A percentile compares a stretch with the other conserved stretches of the same genome.
Evolutionary conservation across 2,113 vertebrate species (phyloP).

Genomic region (Oryzias woworae): DNA sequence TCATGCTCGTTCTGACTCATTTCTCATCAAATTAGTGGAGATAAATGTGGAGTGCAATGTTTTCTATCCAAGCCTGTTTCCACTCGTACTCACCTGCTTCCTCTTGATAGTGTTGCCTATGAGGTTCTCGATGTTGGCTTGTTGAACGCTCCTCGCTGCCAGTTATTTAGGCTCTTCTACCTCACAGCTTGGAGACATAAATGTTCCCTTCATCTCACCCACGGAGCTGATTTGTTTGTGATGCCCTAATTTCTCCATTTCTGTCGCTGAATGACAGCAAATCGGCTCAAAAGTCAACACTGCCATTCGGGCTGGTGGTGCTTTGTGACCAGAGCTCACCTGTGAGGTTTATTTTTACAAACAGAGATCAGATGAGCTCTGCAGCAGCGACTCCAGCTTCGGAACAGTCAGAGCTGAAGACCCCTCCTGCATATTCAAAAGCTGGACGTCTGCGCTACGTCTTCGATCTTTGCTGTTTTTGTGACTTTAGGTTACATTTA

Average conservation of each 20-base stretch:
- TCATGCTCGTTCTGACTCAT: slow-evolving; percentile 51
- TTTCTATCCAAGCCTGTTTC: slow-evolving; percentile 37
- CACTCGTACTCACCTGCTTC: slow-evolving; percentile 62
- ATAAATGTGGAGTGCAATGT: slow-evolving; percentile 37
- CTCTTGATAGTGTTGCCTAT: slow-evolving; percentile 50
- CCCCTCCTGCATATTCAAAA: too few relatives aligned
- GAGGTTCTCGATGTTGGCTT: slow-evolving; percentile 49
- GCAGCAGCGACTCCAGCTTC: too few relatives aligned
- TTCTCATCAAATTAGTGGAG: slow-evolving; percentile 31
- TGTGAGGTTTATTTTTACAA: too few relatives aligned
- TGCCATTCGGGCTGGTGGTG: slow-evolving; percentile 39
- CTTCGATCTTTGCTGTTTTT: too few relatives aligned
- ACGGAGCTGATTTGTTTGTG: slow-evolving; percentile 23
- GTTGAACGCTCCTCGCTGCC: slow-evolving; percentile 44
- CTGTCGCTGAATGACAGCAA: slow-evolving; percentile 37
- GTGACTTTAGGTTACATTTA: too few relatives aligned
- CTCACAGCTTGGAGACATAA: slow-evolving; percentile 32
- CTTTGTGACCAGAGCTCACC: slow-evolving; percentile 7
- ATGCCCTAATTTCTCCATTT: slow-evolving; percentile 28
- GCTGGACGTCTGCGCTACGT: too few relatives aligned
- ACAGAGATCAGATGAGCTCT: too few relatives aligned
- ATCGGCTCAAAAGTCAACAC: slow-evolving; percentile 51
- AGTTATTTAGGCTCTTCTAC: slow-evolving; percentile 51
- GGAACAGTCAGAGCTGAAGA: too few relatives aligned
- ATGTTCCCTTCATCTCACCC: slow-evolving; percentile 24